phyloP scores from a whole-genome alignment of 2,888 invertebrate genomes.

The Drosophila picticornis region DNA sequence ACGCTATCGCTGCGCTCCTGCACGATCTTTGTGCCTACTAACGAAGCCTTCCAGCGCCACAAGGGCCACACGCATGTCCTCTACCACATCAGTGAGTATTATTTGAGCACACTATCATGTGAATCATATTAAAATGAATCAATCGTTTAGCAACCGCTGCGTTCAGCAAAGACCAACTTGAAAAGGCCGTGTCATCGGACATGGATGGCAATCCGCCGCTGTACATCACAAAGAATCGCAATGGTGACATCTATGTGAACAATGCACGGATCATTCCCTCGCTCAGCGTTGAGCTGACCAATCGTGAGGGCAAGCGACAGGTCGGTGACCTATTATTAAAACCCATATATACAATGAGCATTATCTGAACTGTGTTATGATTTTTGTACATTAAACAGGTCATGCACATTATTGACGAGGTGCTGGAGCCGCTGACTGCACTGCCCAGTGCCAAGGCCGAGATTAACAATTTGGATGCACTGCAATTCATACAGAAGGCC shows the following conservation, averaged over 20 bases:
- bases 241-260: constrained; percentile 92
- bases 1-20: constrained; percentile 90
- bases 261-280: constrained; percentile 92
- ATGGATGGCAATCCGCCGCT: constrained; percentile 94
- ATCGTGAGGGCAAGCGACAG: constrained; percentile 88
- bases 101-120: not conserved
- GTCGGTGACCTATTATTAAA: constrained; percentile 83
- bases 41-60: constrained; percentile 93
- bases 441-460: constrained; percentile 87
- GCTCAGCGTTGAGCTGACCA: constrained; percentile 88
- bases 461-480: constrained; percentile 93
- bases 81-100: constrained; percentile 93
- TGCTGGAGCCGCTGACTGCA: constrained; percentile 91
- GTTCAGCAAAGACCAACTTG: constrained; percentile 88
- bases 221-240: constrained; percentile 91
- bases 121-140: constrained; percentile 28
- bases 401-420: constrained; percentile 94
- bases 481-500: constrained; percentile 91
- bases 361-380: not conserved
- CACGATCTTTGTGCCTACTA: constrained; percentile 95
- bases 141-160: constrained; percentile 90
- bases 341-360: not conserved
- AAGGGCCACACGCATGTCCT: constrained; percentile 88
- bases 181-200: constrained; percentile 89
- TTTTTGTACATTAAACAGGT: constrained; percentile 86